phyloP scores from a whole-genome alignment of 37 sponge, comb jelly and placozoan genomes.

The Cliona cf. orientalis region DNA sequence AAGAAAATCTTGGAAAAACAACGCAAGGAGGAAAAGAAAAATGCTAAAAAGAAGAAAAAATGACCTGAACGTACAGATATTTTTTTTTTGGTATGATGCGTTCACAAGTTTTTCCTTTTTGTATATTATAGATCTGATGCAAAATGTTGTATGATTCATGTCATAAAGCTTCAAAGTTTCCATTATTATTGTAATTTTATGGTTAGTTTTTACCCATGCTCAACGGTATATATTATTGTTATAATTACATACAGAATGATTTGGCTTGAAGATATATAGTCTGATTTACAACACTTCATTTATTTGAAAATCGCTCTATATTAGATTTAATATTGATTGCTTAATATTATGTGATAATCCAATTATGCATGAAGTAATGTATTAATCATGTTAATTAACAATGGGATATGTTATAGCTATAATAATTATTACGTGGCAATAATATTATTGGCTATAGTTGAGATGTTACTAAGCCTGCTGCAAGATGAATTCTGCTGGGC shows the following conservation, averaged over 20 bases:
- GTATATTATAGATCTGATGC: neutral
- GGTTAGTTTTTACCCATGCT: no score
- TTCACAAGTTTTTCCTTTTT: neutral
- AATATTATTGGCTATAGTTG: no score
- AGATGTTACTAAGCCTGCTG: neutral
- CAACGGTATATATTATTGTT: no score
- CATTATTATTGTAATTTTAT: no score
- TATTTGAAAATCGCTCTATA: neutral
- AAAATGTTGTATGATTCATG: neutral
- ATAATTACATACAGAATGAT: no score
- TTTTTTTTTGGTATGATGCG: neutral
- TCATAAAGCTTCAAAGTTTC: neutral
- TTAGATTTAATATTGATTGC: neutral
- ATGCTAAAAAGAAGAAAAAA: constrained; percentile 56
- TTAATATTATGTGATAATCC: neutral
- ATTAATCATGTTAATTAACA: neutral
- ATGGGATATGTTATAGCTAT: no score
- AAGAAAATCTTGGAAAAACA: constrained; percentile 47
- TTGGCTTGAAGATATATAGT: no score
- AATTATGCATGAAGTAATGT: neutral
- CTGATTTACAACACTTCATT: no score
- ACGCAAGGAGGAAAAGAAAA: constrained; percentile 61
- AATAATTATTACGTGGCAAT: no score
- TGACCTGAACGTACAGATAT: no score
- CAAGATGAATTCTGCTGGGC: constrained; percentile 19